A percentile compares a stretch with the other conserved stretches of the same genome.
These are phyloP conservation scores for Oscheius sp. DNA, from an alignment of 2,888 invertebrate species.

Conservation along the genomic window DNA sequence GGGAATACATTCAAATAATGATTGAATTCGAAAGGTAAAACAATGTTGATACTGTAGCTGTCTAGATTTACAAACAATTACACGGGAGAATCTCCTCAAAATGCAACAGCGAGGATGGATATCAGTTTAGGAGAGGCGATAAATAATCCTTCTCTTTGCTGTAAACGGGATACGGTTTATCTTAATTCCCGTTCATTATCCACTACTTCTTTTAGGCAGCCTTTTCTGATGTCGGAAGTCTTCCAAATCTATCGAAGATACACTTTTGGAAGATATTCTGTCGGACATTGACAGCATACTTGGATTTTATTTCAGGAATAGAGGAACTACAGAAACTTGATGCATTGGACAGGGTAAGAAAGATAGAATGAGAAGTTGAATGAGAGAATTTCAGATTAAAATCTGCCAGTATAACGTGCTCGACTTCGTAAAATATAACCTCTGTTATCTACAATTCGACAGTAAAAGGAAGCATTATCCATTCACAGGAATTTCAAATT, in stretches of 20 bases:
- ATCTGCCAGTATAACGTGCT: conserved; percentile 8
- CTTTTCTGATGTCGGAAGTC: conserved; percentile 5
- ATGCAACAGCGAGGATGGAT: not conserved
- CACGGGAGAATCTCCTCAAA: not conserved
- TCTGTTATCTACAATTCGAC: not conserved
- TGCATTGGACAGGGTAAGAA: not conserved
- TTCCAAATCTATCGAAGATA: not conserved
- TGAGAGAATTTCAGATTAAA: not conserved
- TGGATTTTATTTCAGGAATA: not conserved
- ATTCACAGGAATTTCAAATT: not conserved
- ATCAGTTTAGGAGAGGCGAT: conserved; percentile 14
- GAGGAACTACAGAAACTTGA: conserved; percentile 2
- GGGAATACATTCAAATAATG: conserved; percentile 3
- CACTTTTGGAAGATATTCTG: conserved; percentile 13
- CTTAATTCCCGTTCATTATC: not conserved
- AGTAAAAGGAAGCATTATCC: not conserved
- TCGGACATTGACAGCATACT: not conserved
- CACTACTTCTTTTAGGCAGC: not conserved
- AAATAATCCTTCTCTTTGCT: conserved; percentile 11
- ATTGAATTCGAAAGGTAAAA: not conserved
- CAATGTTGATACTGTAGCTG: not conserved
- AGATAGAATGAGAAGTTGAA: not conserved
- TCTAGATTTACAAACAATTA: conserved; percentile 6
- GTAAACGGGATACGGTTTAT: conserved; percentile 16
- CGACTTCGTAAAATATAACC: conserved; percentile 12